These are phyloP conservation scores for Pangasius larnaudii DNA, from an alignment of 2,797 vertebrate genomes.

Conservation along the genomic window DNA sequence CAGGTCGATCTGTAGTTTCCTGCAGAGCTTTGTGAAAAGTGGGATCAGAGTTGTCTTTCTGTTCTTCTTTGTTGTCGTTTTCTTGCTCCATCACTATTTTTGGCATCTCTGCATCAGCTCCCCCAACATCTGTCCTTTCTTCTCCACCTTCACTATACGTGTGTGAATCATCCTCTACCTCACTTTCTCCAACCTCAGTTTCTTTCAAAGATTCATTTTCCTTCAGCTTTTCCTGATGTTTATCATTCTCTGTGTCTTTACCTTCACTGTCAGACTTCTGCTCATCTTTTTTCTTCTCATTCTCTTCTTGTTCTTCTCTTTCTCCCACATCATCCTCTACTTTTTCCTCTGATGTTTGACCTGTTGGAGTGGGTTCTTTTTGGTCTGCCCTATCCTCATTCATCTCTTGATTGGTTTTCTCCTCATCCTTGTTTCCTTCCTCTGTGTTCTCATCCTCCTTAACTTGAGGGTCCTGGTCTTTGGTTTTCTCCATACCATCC, in stretches of 20 bases:
- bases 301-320: conserved; percentile 53
- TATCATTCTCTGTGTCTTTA: not conserved
- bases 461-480: not conserved
- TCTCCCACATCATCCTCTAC: conserved; percentile 56
- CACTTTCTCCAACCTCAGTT: not conserved
- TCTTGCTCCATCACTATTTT: conserved; percentile 35
- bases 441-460: conserved; percentile 30
- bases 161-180: conserved; percentile 16
- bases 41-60: conserved; percentile 14
- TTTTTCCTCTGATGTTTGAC: not conserved
- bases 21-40: conserved; percentile 4
- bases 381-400: conserved; percentile 19
- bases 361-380: not conserved
- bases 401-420: conserved; percentile 30
- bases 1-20: conserved; percentile 20
- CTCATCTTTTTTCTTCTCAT: conserved; percentile 3
- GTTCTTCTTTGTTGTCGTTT: not conserved
- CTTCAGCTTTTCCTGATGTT: conserved; percentile 22
- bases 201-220: not conserved
- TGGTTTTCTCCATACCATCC: not conserved
- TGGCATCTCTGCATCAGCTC: conserved; percentile 12
- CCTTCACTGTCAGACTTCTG: not conserved
- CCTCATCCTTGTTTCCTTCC: not conserved
- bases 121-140: not conserved
- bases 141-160: not conserved